These are phyloP conservation scores for Amblyopsis rosae DNA, from an alignment of 2,113 vertebrate species.

Conservation along the genomic window DNA sequence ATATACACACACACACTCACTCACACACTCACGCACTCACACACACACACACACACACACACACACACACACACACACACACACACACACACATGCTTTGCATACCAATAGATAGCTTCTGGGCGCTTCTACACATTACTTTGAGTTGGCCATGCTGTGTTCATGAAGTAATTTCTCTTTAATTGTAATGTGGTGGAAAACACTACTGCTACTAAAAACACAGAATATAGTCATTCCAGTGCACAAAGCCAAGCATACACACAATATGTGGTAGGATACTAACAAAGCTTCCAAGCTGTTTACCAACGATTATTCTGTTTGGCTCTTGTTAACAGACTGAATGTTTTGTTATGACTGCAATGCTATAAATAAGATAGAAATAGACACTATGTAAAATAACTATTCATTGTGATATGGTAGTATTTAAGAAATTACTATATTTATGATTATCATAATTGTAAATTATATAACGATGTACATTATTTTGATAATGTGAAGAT, in stretches of 20 bases:
- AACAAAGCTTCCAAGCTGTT: conserved; percentile 46
- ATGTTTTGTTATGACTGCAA: no score
- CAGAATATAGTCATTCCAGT: conserved; percentile 67
- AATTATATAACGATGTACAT: not conserved
- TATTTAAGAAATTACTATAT: no score
- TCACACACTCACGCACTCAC: not conserved
- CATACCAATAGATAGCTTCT: conserved; percentile 57
- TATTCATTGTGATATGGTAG: no score
- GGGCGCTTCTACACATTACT: conserved; percentile 36
- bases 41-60: conserved; percentile 10
- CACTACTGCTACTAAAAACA: conserved; percentile 71
- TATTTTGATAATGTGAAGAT: no score
- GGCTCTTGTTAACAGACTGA: no score
- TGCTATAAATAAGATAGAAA: no score
- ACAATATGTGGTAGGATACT: conserved; percentile 31
- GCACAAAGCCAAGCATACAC: conserved; percentile 61
- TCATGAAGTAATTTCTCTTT: conserved; percentile 58
- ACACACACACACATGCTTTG: conserved; percentile 32
- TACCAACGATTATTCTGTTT: conserved; percentile 60
- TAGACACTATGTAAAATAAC: no score
- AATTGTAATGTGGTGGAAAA: conserved; percentile 74
- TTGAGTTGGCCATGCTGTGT: conserved; percentile 48
- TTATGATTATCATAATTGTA: not conserved
- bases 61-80: conserved; percentile 1
- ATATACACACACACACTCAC: not conserved